Base-by-base conservation (phyloP, 2,888 invertebrate species). In the Rotaria sp. region DNA sequence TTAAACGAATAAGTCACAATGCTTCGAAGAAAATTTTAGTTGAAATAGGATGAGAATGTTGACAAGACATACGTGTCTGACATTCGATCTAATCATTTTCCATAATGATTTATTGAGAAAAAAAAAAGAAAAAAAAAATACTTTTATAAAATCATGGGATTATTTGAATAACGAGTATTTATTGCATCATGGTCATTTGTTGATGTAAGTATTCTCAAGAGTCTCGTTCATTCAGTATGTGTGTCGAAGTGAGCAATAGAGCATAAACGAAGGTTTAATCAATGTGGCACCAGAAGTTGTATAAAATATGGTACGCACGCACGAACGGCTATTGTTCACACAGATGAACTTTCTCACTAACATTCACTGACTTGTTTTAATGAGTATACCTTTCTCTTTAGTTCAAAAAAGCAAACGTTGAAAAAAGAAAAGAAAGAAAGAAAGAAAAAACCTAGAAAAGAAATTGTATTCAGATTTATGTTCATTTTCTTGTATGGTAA, bases 201-300 rank as follows among this genome's bases (percentile, higher is more conserved):
- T 67, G 21, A 35, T 67, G 67, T 67, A 13, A 18, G 67, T 67
- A 67, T 67, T 30, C 67, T 67, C 67, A 67, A 67, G 67, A 67
- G 67, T 67, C 35, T 67, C 67, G 21, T 67, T 35, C 67, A 67
- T 67, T 67, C 35, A 18, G 5, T 35, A 21, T 67, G 67, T 67
- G 35, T 67, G 67, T 35, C 30, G 67, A 38, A 67, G 15, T 67
- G 21, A 35, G 67, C 67, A 67, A 35, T 35, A 35, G 67, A 35
- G 67, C 67, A 67, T 67, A 18, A 67, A 67, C 67, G 67, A 67
- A 67, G 18, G 67, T 13, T 67, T 67, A 67, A 67, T 67, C 67
- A 67, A 67, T 67, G 67, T 67, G 67, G 67, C 67, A 67, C 67
- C 67, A 67, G 67, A 67, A 67, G 67, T 67, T 30, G 67, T 21